Evolutionary conservation across 2,113 vertebrate genomes (phyloP).

Genomic region (Actinemys pallida): DNA sequence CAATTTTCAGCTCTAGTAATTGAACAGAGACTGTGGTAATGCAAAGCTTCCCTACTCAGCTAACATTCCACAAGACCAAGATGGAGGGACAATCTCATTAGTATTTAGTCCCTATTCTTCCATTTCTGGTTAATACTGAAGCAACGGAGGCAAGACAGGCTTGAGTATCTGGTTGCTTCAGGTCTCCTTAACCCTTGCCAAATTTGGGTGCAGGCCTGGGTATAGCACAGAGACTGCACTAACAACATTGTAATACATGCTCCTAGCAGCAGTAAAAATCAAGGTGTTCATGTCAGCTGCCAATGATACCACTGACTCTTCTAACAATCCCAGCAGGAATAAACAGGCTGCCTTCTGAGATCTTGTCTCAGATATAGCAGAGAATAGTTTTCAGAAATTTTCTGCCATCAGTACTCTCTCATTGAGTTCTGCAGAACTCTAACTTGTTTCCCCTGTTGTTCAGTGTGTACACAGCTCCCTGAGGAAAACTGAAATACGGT

Average conservation of each 20-base stretch:
- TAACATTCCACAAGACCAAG: not conserved
- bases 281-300: not conserved
- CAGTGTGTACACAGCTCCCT: not conserved
- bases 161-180: not conserved
- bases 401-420: not conserved
- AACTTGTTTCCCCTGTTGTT: not conserved
- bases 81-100: not conserved
- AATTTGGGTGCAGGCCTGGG: not conserved
- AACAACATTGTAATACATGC: not conserved
- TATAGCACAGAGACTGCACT: not conserved
- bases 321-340: not conserved
- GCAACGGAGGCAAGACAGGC: not conserved
- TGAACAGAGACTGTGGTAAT: not conserved
- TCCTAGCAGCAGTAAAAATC: not conserved
- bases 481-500: not conserved
- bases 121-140: not conserved
- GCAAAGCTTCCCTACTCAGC: not conserved
- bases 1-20: not conserved
- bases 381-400: not conserved
- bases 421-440: not conserved
- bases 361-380: not conserved
- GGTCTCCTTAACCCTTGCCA: not conserved
- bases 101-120: not conserved
- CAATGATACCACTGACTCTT: not conserved
- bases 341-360: not conserved